Evolutionary conservation across 2,888 invertebrate species (phyloP), one percentile per base, ranked within the genome.

Genomic region (Rotaria sp.): DNA sequence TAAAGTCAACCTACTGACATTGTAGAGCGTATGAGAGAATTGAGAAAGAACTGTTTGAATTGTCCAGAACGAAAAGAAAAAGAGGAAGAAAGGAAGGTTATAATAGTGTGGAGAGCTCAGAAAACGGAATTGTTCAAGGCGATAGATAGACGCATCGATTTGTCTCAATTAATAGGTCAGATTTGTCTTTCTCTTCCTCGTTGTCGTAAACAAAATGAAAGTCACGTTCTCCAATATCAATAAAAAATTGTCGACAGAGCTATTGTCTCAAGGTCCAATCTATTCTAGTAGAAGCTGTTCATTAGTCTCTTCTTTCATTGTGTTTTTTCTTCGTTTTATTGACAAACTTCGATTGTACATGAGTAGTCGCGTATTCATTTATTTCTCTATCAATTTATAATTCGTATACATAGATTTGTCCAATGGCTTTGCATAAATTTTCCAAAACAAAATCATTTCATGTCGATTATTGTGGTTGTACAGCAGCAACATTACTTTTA

Each of bases 341-440:
- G 67, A 67, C 67, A 35, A 67, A 35, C 35, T 35, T 67, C 21
- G 67, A 35, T 18, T 15, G 67, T 35, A 35, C 1, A 67, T 67
- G 67, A 30, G 30, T 18, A 67, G 8, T 35, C 21, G 13, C 35
- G 15, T 7, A 18, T 30, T 67, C 67, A 67, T 67, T 67, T 67
- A 35, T 67, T 35, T 5, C 3, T 35, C 0, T 38, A 38, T 35
- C 57, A 59, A n/a, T 59, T 59, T 21, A 67, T 35, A 35, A 21
- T 30, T 35, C 30, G 21, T 35, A 35, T 67, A 7, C 13, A 15
- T 67, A 67, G 67, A 35, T 67, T 35, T 67, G 67, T 67, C 35
- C 80, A 15, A 80, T 80, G 80, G 80, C 80, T 45, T 80, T 80
- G 45, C 45, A 80, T 21, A 80, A 80, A n/a, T 80, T 80, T 45